A percentile compares a stretch with the other conserved stretches of the same genome.
phyloP scores from a whole-genome alignment of 2,113 vertebrate genomes.

The Dolichallabes microphthalmus region DNA sequence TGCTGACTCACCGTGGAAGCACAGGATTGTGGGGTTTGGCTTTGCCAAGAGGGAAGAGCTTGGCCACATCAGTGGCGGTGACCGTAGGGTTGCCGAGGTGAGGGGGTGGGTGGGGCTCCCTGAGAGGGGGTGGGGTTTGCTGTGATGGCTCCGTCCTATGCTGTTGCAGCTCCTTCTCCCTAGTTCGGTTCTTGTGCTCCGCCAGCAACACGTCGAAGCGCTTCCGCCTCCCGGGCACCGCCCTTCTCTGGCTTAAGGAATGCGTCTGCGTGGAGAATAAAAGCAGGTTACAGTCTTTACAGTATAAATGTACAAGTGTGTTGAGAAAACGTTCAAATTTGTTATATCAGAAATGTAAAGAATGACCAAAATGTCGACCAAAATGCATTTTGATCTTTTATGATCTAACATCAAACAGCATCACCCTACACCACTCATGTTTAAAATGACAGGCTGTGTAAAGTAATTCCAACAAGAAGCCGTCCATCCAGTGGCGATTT shows the following conservation, averaged over 20 bases:
- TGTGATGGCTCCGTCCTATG: slow-evolving; percentile 86
- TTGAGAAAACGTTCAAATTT: no score
- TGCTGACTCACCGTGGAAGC: slow-evolving; percentile 91
- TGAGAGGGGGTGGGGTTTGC: slow-evolving; percentile 87
- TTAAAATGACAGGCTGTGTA: no score
- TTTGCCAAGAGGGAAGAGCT: slow-evolving; percentile 86
- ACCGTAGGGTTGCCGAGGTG: slow-evolving; percentile 74
- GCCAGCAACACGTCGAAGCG: slow-evolving; percentile 94
- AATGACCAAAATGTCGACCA: no score
- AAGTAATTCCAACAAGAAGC: neutral
- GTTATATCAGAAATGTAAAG: no score
- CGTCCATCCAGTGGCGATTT: neutral
- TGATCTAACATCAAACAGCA: neutral
- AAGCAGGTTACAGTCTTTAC: no score
- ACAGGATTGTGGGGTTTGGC: slow-evolving; percentile 91
- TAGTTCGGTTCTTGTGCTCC: slow-evolving; percentile 96
- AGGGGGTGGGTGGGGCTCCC: slow-evolving; percentile 89
- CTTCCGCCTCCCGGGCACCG: slow-evolving; percentile 95
- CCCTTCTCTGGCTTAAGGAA: slow-evolving; percentile 99
- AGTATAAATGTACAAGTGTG: no score
- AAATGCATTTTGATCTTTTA: neutral
- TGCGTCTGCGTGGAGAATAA: slow-evolving; percentile 81
- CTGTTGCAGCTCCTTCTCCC: slow-evolving; percentile 90
- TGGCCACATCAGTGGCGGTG: slow-evolving; percentile 83
- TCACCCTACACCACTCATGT: neutral